Conservation (phyloP, 2,888 invertebrate genomes). For the Nesidiocoris tenuis region DNA sequence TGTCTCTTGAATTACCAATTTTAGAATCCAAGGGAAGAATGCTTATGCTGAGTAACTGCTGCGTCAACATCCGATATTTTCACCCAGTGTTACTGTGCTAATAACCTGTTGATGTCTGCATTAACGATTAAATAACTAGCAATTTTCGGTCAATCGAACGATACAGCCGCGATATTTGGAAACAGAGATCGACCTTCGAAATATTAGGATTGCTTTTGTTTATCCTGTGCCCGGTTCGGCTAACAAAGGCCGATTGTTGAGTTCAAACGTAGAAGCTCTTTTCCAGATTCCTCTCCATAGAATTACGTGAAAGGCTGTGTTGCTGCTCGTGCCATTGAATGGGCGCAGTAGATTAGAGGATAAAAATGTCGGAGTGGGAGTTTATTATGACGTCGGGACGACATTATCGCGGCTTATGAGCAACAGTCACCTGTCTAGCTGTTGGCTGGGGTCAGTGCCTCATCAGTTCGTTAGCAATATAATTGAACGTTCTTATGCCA, state of each 20-base stretch:
- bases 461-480: too few relatives aligned
- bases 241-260: neutral
- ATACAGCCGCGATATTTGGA: neutral
- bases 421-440: constrained; percentile 9
- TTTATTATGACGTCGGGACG: constrained; percentile 10
- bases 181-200: neutral
- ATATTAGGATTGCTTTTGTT: neutral
- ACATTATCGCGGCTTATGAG: constrained; percentile 15
- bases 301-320: constrained; percentile 27
- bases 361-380: constrained; percentile 12
- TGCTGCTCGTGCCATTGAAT: constrained; percentile 21
- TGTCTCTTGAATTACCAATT: too few relatives aligned
- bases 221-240: constrained; percentile 5
- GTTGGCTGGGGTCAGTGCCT: constrained; percentile 27
- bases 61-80: too few relatives aligned
- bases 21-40: too few relatives aligned
- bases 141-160: too few relatives aligned
- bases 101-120: too few relatives aligned
- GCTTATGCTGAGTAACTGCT: too few relatives aligned
- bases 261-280: constrained; percentile 15
- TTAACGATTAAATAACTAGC: too few relatives aligned
- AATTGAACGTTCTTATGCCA: too few relatives aligned
- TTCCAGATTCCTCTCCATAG: constrained; percentile 13
- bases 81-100: too few relatives aligned
- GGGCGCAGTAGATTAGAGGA: constrained; percentile 23